Conservation (phyloP, 2,113 vertebrate genomes). For the Cavia porcellus region DNA sequence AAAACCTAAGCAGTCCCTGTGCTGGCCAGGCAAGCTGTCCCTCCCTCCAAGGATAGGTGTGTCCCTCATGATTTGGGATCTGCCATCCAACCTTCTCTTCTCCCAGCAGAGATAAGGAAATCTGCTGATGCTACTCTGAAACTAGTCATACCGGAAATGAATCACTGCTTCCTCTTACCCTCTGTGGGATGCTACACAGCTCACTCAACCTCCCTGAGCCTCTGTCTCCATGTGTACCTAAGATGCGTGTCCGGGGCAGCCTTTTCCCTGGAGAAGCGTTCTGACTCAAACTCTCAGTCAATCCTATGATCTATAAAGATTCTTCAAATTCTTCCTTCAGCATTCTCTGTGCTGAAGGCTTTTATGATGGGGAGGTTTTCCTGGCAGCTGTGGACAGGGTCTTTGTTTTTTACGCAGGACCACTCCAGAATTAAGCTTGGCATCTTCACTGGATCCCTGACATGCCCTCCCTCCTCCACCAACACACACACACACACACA, state of each 20-base stretch:
- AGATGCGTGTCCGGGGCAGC: not conserved
- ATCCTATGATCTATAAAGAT: not conserved
- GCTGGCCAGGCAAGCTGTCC: not conserved
- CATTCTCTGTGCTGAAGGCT: not conserved
- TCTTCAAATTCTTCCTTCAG: not conserved
- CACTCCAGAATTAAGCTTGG: not conserved
- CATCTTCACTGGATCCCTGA: not conserved
- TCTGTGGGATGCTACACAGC: not conserved
- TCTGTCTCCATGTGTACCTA: not conserved
- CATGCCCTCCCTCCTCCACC: fast-evolving
- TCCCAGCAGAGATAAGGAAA: not conserved
- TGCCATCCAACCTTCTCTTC: not conserved
- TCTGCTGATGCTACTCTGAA: not conserved
- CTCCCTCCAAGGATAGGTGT: fast-evolving
- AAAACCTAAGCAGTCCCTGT: not conserved
- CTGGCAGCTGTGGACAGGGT: not conserved
- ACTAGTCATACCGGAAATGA: not conserved
- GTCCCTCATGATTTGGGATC: not conserved
- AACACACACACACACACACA: not conserved
- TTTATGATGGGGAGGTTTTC: not conserved
- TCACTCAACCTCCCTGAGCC: not conserved
- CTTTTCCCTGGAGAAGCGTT: not conserved
- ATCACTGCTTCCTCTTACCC: too few species aligned
- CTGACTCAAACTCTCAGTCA: not conserved
- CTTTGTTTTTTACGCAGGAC: not conserved